phyloP scores from a whole-genome alignment of 1,140 invertebrate genomes.

The Drosophila jambulina region DNA sequence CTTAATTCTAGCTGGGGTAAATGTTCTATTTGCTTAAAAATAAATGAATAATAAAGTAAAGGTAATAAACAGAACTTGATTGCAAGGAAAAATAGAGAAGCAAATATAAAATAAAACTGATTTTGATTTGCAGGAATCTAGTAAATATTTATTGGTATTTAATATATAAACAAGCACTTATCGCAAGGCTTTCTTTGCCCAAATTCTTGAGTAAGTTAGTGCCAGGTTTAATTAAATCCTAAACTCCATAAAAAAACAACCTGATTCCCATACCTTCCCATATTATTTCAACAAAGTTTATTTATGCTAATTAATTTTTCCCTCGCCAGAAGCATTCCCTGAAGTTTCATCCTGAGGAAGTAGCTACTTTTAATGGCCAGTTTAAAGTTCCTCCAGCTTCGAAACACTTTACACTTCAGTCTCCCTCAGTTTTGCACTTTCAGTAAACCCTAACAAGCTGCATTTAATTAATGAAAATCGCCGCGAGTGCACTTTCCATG shows the following conservation, averaged over 20 bases:
- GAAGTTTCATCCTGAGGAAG: neutral
- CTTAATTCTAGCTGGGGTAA: neutral
- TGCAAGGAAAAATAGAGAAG: too few species aligned
- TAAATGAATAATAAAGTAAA: neutral
- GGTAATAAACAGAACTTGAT: neutral
- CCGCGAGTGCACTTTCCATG: slow-evolving; percentile 8
- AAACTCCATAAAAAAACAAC: neutral
- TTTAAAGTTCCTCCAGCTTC: neutral
- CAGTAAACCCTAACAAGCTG: neutral
- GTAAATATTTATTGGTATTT: neutral
- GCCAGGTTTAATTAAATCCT: neutral
- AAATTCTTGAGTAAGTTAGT: neutral
- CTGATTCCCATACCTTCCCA: neutral
- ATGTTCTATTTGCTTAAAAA: neutral
- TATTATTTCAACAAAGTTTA: slow-evolving; percentile 11
- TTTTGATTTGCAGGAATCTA: neutral
- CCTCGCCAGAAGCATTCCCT: neutral
- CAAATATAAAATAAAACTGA: neutral
- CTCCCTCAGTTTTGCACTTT: neutral
- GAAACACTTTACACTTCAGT: neutral
- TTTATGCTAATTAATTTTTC: slow-evolving; percentile 4
- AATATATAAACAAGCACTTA: neutral
- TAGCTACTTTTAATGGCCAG: neutral
- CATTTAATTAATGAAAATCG: slow-evolving; percentile 17
- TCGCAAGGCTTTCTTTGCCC: neutral